Conservation (phyloP, 2,888 invertebrate species). For the Athalia circularis region DNA sequence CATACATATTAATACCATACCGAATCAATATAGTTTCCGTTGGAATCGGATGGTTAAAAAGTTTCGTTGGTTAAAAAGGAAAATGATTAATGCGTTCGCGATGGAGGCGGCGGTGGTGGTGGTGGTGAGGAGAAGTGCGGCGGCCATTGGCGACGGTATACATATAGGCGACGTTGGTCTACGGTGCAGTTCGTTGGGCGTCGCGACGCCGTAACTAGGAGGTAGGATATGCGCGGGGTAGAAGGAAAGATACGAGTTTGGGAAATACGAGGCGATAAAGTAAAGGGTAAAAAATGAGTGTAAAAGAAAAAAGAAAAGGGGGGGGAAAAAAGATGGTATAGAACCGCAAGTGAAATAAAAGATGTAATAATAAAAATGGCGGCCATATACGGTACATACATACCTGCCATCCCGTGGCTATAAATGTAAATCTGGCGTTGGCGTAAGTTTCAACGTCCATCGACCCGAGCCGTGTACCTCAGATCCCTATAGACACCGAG, state of each 20-base stretch:
- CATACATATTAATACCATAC: constrained; percentile 32
- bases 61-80: constrained; percentile 35
- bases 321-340: background rate
- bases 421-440: constrained; percentile 41
- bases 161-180: too few relatives aligned
- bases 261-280: constrained; percentile 37
- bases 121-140: background rate
- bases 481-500: constrained; percentile 1
- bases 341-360: constrained; percentile 38
- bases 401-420: background rate
- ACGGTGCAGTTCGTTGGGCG: background rate
- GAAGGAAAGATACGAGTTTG: background rate
- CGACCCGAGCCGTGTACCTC: constrained; percentile 16
- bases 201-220: constrained; percentile 13
- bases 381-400: background rate
- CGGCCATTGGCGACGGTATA: constrained; percentile 10
- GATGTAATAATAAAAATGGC: constrained; percentile 34
- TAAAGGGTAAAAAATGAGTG: constrained; percentile 23
- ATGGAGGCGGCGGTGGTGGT: background rate
- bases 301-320: constrained; percentile 1
- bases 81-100: constrained; percentile 33
- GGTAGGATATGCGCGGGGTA: background rate
- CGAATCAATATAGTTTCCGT: constrained; percentile 27
- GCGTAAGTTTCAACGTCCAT: constrained; percentile 37
- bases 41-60: constrained; percentile 32